phyloP scores from a whole-genome alignment of 2,113 vertebrate species.

The Regulus satrapa region DNA sequence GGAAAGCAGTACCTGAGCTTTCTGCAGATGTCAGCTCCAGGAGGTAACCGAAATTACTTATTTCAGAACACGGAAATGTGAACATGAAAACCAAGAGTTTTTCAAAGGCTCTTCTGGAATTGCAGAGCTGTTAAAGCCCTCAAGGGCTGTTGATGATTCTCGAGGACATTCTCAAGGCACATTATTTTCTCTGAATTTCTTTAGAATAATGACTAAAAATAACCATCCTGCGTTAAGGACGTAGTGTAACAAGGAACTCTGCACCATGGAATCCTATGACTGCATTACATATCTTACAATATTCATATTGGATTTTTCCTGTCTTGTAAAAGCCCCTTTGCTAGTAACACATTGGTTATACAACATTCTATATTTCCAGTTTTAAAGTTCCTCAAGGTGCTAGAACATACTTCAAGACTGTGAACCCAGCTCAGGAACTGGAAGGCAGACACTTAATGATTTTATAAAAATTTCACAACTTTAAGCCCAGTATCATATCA shows the following conservation, averaged over 20 bases:
- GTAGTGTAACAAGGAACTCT: accelerated
- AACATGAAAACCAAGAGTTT: background rate
- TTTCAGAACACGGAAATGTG: background rate
- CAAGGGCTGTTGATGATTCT: background rate
- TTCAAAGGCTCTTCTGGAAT: background rate
- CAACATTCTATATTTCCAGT: background rate
- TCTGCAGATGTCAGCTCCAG: background rate
- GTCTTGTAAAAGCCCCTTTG: background rate
- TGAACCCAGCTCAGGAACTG: background rate
- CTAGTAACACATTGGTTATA: background rate
- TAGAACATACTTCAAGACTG: background rate
- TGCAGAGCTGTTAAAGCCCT: background rate
- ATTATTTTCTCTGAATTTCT: background rate
- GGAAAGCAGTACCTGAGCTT: background rate
- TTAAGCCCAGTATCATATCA: background rate
- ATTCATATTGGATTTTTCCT: background rate
- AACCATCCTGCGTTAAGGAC: background rate
- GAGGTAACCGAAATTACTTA: background rate
- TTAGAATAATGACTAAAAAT: background rate
- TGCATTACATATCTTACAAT: background rate
- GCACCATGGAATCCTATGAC: background rate
- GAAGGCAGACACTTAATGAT: background rate
- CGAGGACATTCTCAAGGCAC: background rate
- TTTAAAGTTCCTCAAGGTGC: background rate
- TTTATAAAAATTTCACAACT: background rate